Base-by-base conservation (phyloP, 1,140 invertebrate species). In the Drosophila paulistorum region DNA sequence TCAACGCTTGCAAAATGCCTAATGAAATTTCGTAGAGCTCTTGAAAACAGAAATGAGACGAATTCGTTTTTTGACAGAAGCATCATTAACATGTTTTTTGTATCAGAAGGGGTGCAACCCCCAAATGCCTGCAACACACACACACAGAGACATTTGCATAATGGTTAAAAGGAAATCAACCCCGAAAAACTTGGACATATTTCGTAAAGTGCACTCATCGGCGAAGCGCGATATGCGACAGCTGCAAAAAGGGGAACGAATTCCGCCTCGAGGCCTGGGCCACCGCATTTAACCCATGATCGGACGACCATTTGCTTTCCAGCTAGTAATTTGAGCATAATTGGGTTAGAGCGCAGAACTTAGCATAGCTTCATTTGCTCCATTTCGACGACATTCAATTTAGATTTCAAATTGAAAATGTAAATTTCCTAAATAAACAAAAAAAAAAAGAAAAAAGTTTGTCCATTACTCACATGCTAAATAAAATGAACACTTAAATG, bases 401-500 rank as follows among this genome's bases (percentile, higher is more conserved):
- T 62, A 30, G 54, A 66, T 67, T 67, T 62, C 42, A 51, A 69
- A 76, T 73, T 74, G 75, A 39, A 77, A 77, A 77, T 71, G 71
- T 58, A 77, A 66, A 71, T 70, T 66, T 59, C 61, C 37, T 59
- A 59, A 59, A 37, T 59, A 59, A 59, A 37, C 33, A 59, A 39
- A 14, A 59, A 17, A 37, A 14, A 37, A 14, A n/a, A n/a, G 63
- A 64, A 60, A n/a, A 33, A 13, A 39, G 23, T 65, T 67, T 41
- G 14, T 62, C 45, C 14, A 30, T 14, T 59, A 37, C 30, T 33
- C 54, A 59, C n/a, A 59, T 14, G 70, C 61, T 35, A 39, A 71
- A 60, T 26, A 67, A 68, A 73, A 61, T 73, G 45, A 73, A 63
- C 66, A 77, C 74, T 70, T 74, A 74, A 77, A 77, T 74, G 75